Percentiles rank a stretch among this genome's conserved stretches.
These are phyloP conservation scores for Pterostichus madidus DNA, from an alignment of 2,888 invertebrate species.

Conservation along the genomic window DNA sequence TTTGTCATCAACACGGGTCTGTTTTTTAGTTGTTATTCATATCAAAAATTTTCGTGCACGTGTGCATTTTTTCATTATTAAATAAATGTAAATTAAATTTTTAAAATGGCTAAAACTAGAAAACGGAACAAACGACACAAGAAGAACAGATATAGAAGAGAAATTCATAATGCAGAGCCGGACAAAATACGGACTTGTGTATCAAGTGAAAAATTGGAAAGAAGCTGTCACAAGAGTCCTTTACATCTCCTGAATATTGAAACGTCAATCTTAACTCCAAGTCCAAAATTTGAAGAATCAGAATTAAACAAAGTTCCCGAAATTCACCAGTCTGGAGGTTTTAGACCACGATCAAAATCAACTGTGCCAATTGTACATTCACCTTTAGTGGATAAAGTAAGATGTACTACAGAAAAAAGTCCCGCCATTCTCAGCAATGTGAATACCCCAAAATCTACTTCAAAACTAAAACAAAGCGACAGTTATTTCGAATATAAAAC, in stretches of 20 bases:
- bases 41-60: slow-evolving; percentile 4
- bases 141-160: slow-evolving; percentile 20
- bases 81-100: background rate
- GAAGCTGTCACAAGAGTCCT: slow-evolving; percentile 41
- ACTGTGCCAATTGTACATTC: slow-evolving; percentile 43
- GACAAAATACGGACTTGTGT: slow-evolving; percentile 57
- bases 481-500: slow-evolving; percentile 60
- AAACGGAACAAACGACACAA: slow-evolving; percentile 45
- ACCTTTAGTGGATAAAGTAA: slow-evolving; percentile 13
- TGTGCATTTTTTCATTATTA: slow-evolving; percentile 24
- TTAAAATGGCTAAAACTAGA: slow-evolving; percentile 62
- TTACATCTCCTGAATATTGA: slow-evolving; percentile 53
- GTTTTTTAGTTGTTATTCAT: background rate
- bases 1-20: background rate
- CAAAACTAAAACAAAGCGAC: slow-evolving; percentile 39
- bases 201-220: slow-evolving; percentile 57
- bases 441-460: slow-evolving; percentile 15
- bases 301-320: slow-evolving; percentile 27
- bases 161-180: background rate
- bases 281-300: slow-evolving; percentile 45
- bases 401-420: slow-evolving; percentile 12
- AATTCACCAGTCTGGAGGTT: slow-evolving; percentile 10
- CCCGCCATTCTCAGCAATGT: background rate
- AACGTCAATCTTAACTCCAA: slow-evolving; percentile 57
- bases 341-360: slow-evolving; percentile 46